These are phyloP conservation scores for Glareola pratincola DNA, from an alignment of 2,113 vertebrate genomes.

Conservation along the genomic window DNA sequence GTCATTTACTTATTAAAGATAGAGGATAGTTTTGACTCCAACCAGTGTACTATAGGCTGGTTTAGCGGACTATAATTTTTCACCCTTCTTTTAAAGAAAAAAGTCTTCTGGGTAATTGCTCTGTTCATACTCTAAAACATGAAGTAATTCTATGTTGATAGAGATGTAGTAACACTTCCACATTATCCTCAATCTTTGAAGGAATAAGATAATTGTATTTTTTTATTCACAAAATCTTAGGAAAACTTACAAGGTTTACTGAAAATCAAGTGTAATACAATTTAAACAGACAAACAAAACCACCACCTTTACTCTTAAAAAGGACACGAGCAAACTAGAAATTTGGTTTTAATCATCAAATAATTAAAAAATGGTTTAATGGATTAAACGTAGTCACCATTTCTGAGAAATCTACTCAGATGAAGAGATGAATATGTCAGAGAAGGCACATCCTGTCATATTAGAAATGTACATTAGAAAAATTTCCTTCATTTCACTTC, in stretches of 20 bases:
- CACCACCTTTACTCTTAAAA: background rate
- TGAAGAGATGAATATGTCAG: background rate
- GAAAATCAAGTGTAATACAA: background rate
- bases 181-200: background rate
- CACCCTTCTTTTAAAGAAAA: background rate
- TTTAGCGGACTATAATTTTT: background rate
- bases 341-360: background rate
- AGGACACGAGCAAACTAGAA: background rate
- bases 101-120: background rate
- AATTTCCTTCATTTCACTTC: background rate
- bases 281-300: background rate
- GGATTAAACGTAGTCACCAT: background rate
- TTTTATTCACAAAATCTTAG: background rate
- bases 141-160: background rate
- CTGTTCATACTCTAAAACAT: background rate
- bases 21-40: background rate
- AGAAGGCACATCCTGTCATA: background rate
- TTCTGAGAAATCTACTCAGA: background rate
- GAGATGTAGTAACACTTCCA: background rate
- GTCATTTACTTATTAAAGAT: background rate
- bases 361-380: background rate
- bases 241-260: background rate
- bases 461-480: background rate
- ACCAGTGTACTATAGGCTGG: background rate
- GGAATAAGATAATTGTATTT: background rate